Base-by-base conservation (phyloP, 2,797 vertebrate genomes). In the Leptatherina wallacei region DNA sequence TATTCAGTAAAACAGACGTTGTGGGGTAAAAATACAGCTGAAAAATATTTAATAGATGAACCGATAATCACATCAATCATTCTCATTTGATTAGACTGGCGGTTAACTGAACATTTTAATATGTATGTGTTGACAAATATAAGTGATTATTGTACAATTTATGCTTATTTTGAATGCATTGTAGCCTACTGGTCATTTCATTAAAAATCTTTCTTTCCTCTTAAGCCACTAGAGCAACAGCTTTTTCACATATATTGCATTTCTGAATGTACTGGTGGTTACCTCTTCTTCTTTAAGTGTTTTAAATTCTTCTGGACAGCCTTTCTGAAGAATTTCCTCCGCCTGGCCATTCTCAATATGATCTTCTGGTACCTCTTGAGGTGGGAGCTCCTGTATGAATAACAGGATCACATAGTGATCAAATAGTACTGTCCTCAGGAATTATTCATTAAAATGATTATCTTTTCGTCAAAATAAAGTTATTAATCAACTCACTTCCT, bases 281-380 rank as follows among this genome's bases (percentile, higher is more conserved):
- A 99, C 98, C 91, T 99, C 97, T 84, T 99, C 97, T 78, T 99
- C 98, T 83, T 94, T 97, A 73, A 98, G 89, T 57, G 71, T 71
- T 0, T 75, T 82, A 72, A 96, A 99, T 71, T 98, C 95, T 16
- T 91, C 59, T 3, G 98, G 98, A 88, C 97, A 99, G 0, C 86
- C 74, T 66, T 94, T 95, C 91, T 95, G 94, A 64, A 99, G 89
- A 78, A 99, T 95, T 59, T 96, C 96, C 65, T 97, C 96, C 80
- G 90, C 94, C 27, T 96, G 95, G 4, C 96, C 92, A 0, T 79
- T 90, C 90, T 98, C 98, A 82, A 99, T 95, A 56, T 98, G 92
- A 44, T 97, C 96, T 44, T 97, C 96, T 49, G 87, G 91, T 10
- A 96, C 88, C 29, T 95, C 93, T 76, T 95, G 94, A 38, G 24